A percentile compares a stretch with the other conserved stretches of the same genome.
These are phyloP conservation scores for Euzophera pinguis DNA, from an alignment of 2,888 invertebrate genomes.

Conservation along the genomic window DNA sequence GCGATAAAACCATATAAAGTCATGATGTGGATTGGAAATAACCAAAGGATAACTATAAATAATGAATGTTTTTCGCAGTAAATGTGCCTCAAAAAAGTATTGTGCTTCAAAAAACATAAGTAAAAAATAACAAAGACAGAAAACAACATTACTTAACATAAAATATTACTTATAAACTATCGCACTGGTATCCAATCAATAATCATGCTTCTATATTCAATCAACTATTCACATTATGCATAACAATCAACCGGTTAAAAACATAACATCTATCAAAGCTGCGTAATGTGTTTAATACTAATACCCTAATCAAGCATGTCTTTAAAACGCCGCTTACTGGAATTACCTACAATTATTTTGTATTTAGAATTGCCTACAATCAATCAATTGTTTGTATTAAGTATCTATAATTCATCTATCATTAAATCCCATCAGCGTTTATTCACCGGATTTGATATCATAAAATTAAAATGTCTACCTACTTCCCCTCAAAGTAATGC, in stretches of 20 bases:
- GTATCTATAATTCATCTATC: conserved; percentile 23
- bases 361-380: conserved; percentile 36
- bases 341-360: conserved; percentile 40
- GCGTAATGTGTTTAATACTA: conserved; percentile 19
- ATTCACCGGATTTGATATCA: conserved; percentile 19
- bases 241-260: conserved; percentile 13
- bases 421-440: conserved; percentile 1
- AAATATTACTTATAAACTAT: background rate
- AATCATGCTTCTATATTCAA: background rate
- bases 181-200: background rate
- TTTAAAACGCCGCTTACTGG: conserved; percentile 16
- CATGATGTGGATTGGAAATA: too few species aligned
- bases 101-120: too few species aligned
- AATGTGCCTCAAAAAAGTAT: too few species aligned
- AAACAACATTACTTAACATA: background rate
- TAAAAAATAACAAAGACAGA: background rate
- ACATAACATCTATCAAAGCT: conserved; percentile 31
- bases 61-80: too few species aligned
- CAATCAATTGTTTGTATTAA: conserved; percentile 35
- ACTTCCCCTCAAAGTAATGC: conserved; percentile 43
- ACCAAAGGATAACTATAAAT: too few species aligned
- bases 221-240: background rate
- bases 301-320: conserved; percentile 16
- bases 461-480: conserved; percentile 27
- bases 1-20: too few species aligned